Conservation (phyloP, 2,797 vertebrate genomes). For the Anas capensis region DNA sequence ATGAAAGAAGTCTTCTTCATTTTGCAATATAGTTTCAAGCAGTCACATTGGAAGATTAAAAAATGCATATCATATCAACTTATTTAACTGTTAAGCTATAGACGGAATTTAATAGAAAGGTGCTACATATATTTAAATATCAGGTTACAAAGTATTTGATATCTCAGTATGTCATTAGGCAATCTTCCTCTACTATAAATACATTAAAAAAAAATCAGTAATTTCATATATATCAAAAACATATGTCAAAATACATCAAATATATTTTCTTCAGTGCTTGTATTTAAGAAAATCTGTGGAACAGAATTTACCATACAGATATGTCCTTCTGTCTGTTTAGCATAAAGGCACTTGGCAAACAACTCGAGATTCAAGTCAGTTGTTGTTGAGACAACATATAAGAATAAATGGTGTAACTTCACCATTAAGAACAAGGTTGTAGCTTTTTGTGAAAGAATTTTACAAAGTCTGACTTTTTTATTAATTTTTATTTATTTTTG, state of each 20-base stretch:
- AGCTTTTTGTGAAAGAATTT: neutral
- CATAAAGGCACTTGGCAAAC: neutral
- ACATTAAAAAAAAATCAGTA: neutral
- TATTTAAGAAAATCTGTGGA: neutral
- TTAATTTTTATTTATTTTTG: neutral
- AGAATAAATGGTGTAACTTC: neutral
- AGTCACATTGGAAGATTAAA: neutral
- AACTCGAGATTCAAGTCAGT: neutral
- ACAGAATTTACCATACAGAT: neutral
- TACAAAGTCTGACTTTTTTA: neutral
- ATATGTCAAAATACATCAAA: neutral
- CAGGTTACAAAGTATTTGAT: neutral
- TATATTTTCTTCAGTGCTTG: neutral
- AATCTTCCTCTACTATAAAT: neutral
- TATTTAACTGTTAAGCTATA: neutral
- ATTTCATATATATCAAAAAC: neutral
- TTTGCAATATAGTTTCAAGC: neutral
- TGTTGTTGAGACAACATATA: neutral
- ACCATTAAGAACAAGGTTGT: neutral
- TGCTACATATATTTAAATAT: neutral
- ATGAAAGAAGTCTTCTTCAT: neutral
- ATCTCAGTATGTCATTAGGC: neutral
- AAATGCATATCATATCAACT: neutral
- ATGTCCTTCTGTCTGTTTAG: neutral
- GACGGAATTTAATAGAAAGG: neutral